Evolutionary conservation across 2,888 invertebrate genomes (phyloP).

Genomic region (Cactoblastis cactorum): DNA sequence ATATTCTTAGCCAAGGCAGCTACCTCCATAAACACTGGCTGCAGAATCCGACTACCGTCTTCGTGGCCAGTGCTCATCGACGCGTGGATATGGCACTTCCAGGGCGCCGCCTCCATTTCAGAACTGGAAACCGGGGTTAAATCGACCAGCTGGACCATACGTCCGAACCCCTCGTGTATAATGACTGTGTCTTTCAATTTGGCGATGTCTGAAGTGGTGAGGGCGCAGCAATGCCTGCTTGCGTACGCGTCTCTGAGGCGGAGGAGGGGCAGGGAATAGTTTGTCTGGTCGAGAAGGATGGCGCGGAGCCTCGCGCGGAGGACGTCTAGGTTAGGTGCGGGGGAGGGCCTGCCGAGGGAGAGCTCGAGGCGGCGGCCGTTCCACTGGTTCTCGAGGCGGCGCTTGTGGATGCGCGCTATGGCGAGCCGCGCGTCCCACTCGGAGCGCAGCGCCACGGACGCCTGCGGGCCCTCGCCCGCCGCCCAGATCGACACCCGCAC

Average conservation of each 20-base stretch:
- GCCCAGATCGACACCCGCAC: slow-evolving; percentile 61
- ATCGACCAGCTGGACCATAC: slow-evolving; percentile 64
- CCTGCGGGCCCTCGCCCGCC: slow-evolving; percentile 77
- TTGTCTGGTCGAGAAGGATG: slow-evolving; percentile 87
- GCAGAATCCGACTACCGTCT: slow-evolving; percentile 78
- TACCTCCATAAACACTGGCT: slow-evolving; percentile 83
- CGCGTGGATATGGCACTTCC: slow-evolving; percentile 76
- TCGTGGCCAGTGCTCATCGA: slow-evolving; percentile 52
- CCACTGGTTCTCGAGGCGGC: slow-evolving; percentile 82
- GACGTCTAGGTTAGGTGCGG: slow-evolving; percentile 82
- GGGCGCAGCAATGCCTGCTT: slow-evolving; percentile 86
- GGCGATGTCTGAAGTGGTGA: slow-evolving; percentile 85
- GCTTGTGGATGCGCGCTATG: slow-evolving; percentile 90
- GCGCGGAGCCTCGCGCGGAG: slow-evolving; percentile 85
- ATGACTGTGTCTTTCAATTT: slow-evolving; percentile 86
- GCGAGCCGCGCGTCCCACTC: slow-evolving; percentile 85
- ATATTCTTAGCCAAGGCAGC: slow-evolving; percentile 82
- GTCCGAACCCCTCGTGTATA: slow-evolving; percentile 64
- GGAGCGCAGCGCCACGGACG: slow-evolving; percentile 84
- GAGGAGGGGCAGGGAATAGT: slow-evolving; percentile 86
- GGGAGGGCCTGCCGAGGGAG: slow-evolving; percentile 80
- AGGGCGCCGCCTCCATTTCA: slow-evolving; percentile 67
- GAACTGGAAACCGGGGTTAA: slow-evolving; percentile 49
- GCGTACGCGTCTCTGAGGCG: slow-evolving; percentile 91
- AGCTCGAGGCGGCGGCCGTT: slow-evolving; percentile 88